Evolutionary conservation across 53 echinoderm and acorn worm genomes (phyloP), one percentile per base, ranked within the genome.

Genomic region (Zoroaster sp.): DNA sequence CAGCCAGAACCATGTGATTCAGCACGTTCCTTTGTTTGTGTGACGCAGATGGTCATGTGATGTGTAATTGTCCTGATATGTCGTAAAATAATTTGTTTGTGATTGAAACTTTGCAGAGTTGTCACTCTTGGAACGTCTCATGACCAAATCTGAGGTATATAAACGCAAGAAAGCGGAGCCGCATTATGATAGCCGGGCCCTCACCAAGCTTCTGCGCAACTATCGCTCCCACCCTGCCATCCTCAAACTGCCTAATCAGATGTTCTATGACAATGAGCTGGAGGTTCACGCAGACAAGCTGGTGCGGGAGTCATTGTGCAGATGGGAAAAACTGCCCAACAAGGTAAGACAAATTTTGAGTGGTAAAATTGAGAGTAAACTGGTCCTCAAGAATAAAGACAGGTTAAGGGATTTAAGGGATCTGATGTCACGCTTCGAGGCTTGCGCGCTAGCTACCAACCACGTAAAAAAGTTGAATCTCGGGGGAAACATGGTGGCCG

Each of bases 221-320:
- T 99, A 99, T 77, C 94, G 99, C 43, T 95, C 95, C 30, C 99
- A 99, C 76, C 96, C 96, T 0, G 88, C 53, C 78, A 96, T 99
- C 87, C 88, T 99, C 32, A 63, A 81, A 13, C 83, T 94, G 47
- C 99, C 99, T 32, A 99, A 99, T 33, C 47, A 92, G 83, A 77
- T 96, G 93, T 99, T 99, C 89, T 99, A 99, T 46, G 96, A 96
- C 5, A 74, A 90, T 46, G 99, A 99, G 80, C 91, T 99, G 59
- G 54, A 90, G 80, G 90, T 86, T 1, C 77, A 52, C 63, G 99
- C 99, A 1, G 94, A 99, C 54, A 55, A 91, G 66, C 21, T 93
- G 21, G 82, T 93, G 37, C 74, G 96, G 52, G 72, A 96, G 11
- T 88, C 89, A 8, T 73, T 96, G 78, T 93, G 90, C 47, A 10